Base-by-base conservation (phyloP, 2,888 invertebrate species). In the Leptinotarsa peninsularis region DNA sequence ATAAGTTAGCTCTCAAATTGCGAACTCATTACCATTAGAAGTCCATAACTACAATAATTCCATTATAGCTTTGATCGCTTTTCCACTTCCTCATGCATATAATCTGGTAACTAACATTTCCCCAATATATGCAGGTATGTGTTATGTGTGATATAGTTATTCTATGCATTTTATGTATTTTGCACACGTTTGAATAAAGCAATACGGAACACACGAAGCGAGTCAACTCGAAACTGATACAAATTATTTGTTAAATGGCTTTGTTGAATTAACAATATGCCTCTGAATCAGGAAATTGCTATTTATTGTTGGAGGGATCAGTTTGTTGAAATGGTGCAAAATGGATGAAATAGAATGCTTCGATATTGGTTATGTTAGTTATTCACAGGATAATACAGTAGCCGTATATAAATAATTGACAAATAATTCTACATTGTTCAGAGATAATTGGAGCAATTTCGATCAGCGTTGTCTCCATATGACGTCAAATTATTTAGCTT, bases 201-300 rank as follows among this genome's bases (percentile, higher is more conserved):
- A 67, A 74, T 70, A 54, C 66, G 72, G 43, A 71, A 66, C 54
- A 43, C 70, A 54, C 67, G 52, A 49, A 71, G 49, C 66, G 63
- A 66, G n/a, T 43, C 71, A 66, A 49, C 67, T 66, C 74, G 74
- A 74, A 71, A 74, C 67, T 74, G 71, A 74, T 66, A 67, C 71
- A 71, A 66, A 63, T 63, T 63, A 74, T 74, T 74, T 58, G 67
- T 67, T 71, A 67, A 74, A 74, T 67, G 67, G 67, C 21, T 67
- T 66, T 49, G 71, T 71, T 49, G 54, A 66, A 63, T 63, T 33
- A 33, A 33, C 63, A 63, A 14, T 27, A 63, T 63, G 33, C 63
- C 15, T 63, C 27, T 17, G 33, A 63, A 63, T 33, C 15, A 63
- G 63, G 63, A 15, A 63, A 63, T 63, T 33, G 17, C 1, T 63